These are phyloP conservation scores for Synanthedon tipuliformis DNA, from an alignment of 2,888 invertebrate species.

Conservation along the genomic window DNA sequence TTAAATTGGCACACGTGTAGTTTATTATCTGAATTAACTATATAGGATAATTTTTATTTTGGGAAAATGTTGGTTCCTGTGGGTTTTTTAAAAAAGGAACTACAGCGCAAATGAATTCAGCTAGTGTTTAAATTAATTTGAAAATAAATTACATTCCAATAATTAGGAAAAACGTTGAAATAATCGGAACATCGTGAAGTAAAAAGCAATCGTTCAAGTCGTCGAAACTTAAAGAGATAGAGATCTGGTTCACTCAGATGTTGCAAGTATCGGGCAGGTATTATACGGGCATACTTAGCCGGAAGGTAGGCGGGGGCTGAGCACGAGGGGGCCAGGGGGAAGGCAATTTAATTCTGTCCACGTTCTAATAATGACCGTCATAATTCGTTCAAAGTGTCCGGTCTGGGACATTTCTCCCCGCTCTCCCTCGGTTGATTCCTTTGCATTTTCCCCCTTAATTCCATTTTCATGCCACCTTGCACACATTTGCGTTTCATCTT, in stretches of 20 bases:
- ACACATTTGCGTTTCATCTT: conserved; percentile 54
- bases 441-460: conserved; percentile 66
- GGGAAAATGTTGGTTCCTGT: no score
- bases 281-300: conserved; percentile 65
- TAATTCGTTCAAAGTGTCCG: conserved; percentile 74
- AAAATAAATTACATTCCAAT: no score
- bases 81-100: no score
- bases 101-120: no score
- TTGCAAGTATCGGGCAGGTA: conserved; percentile 61
- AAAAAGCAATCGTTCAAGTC: conserved; percentile 16
- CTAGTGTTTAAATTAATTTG: no score
- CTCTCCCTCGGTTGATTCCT: conserved; percentile 55
- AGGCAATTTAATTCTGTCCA: conserved; percentile 74
- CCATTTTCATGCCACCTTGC: conserved; percentile 69
- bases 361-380: conserved; percentile 74
- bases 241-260: conserved; percentile 37
- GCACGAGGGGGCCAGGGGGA: conserved; percentile 28
- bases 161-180: no score
- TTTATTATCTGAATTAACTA: no score
- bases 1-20: no score
- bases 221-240: conserved; percentile 15
- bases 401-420: conserved; percentile 63
- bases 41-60: no score
- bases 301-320: conserved; percentile 31
- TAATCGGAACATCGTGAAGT: conserved; percentile 9